Base-by-base conservation (phyloP, 1,140 invertebrate species). In the Diabrotica undecimpunctata region DNA sequence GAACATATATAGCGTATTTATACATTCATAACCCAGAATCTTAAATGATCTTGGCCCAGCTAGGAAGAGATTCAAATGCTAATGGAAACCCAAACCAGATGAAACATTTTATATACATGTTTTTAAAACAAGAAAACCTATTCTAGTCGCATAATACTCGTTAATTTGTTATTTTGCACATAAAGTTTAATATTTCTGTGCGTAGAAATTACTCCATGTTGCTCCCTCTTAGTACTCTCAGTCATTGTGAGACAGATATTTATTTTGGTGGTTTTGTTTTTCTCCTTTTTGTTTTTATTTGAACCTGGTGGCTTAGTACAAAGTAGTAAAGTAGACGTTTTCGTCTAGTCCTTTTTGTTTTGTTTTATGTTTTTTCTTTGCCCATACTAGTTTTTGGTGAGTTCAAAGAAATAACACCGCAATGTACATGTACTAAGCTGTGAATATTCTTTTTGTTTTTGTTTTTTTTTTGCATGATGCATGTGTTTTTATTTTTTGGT, bases 381-480 rank as follows among this genome's bases (percentile, higher is more conserved):
- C 70, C 61, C 72, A 54, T 64, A 69, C 68, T 65, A 53, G 54
- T 68, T 67, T 55, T 55, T 14, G 25, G 25, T 55, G 54, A 11
- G 35, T 36, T 36, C 11, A 55, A 25, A 11, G 13, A 55, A 55
- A n/a, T 12, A 13, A 54, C 53, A 10, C 8, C 8, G 4, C 2
- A 46, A n/a, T 7, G 9, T 57, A 57, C 35, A 35, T 12, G 58
- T 60, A 60, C 38, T 60, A 60, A 60, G 58, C 58, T 60, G 36
- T 46, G 7, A n/a, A 58, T 58, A 58, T n/a, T 25, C 36, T n/a
- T 35, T 25, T 7, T 54, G 4, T 54, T 10, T 10, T 46, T 14
- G 65, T 69, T 70, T 73, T 70, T 37, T 56, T 50, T 62, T 72
- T 71, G 74, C 75, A 76, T 74, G 72, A 10, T 70, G 73, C 73